Evolutionary conservation across 2,888 invertebrate genomes (phyloP), one percentile per base, ranked within the genome.

Genomic region (Pandemis corylana): DNA sequence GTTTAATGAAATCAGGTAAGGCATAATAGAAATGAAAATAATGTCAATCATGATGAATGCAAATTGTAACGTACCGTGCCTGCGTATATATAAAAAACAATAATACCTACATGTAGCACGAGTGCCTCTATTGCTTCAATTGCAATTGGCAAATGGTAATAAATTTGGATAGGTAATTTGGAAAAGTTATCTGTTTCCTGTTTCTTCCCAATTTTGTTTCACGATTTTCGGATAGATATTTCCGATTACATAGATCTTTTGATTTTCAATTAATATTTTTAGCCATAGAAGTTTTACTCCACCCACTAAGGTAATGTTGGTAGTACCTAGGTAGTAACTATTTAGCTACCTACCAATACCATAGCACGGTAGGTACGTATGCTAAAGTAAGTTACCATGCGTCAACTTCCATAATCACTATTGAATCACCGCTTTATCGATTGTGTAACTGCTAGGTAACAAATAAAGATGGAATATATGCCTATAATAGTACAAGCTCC

Each of bases 381-480:
- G 36, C 13, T 9, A 20, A n/a, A n/a, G 51, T 61, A 13, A 36
- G 28, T 61, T 61, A 5, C 59, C 15, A 56, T 56, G 53, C 15
- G 53, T 56, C 53, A 15, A 7, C 53, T 56, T 7, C 53, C 20
- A 51, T 51, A 56, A 15, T 56, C 53, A 56, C 15, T 56, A 56
- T 7, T 56, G 53, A 56, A 56, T 56, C 53, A 56, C 7, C 53
- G 20, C 3, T 56, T 20, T 56, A 15, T 20, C 15, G 20, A 20
- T 56, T 56, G 15, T 56, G 53, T 56, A 56, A 56, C 53, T 56
- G 53, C 15, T 56, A 51, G 51, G 53, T 56, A 56, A 56, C 53
- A 15, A 7, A 56, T 56, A 56, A 56, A 15, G 53, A 56, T 15
- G 15, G 15, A 56, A 20, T 20, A 56, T 56, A 15, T n/a, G 12